Evolutionary conservation across 2,797 vertebrate species (phyloP).

Genomic region (Alexandromys oeconomus): DNA sequence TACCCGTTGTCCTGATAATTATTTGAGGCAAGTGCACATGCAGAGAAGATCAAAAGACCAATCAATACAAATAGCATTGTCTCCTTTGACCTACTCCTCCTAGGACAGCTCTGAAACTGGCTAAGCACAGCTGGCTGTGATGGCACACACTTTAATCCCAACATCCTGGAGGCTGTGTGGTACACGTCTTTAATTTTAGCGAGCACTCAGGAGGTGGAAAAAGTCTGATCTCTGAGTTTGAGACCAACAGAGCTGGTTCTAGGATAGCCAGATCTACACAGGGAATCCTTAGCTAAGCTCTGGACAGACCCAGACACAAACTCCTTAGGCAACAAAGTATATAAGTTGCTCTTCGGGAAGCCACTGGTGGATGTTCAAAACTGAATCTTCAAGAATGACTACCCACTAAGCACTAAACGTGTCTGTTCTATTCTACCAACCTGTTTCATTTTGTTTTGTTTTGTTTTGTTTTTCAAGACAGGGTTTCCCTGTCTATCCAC

Average conservation of each 20-base stretch:
- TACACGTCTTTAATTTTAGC: not conserved
- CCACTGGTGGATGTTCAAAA: not conserved
- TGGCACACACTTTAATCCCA: not conserved
- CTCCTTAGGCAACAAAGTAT: not conserved
- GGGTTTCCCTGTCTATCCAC: not conserved
- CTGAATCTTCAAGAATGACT: not conserved
- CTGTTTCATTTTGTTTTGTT: not conserved
- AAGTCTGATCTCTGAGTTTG: not conserved
- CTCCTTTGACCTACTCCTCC: not conserved
- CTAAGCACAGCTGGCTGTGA: not conserved
- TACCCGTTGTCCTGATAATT: not conserved
- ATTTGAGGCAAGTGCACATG: not conserved
- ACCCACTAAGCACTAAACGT: too few relatives aligned
- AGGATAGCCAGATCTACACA: not conserved
- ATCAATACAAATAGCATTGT: not conserved
- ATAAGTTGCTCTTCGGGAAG: not conserved
- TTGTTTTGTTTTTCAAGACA: not conserved
- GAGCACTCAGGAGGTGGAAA: not conserved
- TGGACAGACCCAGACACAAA: not conserved
- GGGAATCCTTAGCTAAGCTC: not conserved
- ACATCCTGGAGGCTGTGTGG: too few relatives aligned
- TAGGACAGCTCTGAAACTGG: not conserved
- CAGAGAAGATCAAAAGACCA: not conserved
- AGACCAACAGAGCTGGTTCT: not conserved
- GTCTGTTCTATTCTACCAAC: not conserved